Evolutionary conservation across 2,113 vertebrate genomes (phyloP), one percentile per base, ranked within the genome.

Genomic region (Pseudois nayaur): DNA sequence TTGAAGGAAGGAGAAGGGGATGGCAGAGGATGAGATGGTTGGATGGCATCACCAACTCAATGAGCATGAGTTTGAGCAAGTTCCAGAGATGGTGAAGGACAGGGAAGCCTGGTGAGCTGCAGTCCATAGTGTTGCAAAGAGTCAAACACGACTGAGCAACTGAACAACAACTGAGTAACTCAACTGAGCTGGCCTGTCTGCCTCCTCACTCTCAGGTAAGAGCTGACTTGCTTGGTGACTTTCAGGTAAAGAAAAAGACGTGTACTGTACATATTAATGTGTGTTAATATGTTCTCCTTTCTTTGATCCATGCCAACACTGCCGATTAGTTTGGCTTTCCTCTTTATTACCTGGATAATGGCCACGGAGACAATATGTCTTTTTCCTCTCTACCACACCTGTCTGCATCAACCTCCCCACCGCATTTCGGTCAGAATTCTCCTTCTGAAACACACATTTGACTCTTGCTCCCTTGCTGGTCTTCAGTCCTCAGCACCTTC

Each of bases 101-200:
- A 74, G 67, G 67, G 64, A 36, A n/a, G n/a, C n/a, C 64, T 21
- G 64, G n/a, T 9, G 17, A 36, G 17, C n/a, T 71, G n/a, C 17
- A 71, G 64, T 21, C 64, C 9, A 6, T 23, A 21, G 36, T 23
- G 67, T 23, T 36, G n/a, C 67, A 40, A 71, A 40, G 67, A 74
- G 67, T 12, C 19, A 21, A 3, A 40, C n/a, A 23, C 0, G 1
- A 23, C 67, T 40, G n/a, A 74, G 33, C 4, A 9, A 67, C 64
- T 67, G 17, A 67, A 36, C 19, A 12, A 36, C 2, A 11, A 12
- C n/a, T 71, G 67, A 71, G 67, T 36, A 12, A 36, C 10, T 11
- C 67, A 23, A 8, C 67, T 74, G n/a, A 40, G 67, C 67, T 13
- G 67, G n/a, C n/a, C 67, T 40, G 10, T 21, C 78, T 87, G 14